A percentile compares a stretch with the other conserved stretches of the same genome.
Conservation (phyloP, 2,888 invertebrate genomes). For the Peribatodes rhomboidaria region DNA sequence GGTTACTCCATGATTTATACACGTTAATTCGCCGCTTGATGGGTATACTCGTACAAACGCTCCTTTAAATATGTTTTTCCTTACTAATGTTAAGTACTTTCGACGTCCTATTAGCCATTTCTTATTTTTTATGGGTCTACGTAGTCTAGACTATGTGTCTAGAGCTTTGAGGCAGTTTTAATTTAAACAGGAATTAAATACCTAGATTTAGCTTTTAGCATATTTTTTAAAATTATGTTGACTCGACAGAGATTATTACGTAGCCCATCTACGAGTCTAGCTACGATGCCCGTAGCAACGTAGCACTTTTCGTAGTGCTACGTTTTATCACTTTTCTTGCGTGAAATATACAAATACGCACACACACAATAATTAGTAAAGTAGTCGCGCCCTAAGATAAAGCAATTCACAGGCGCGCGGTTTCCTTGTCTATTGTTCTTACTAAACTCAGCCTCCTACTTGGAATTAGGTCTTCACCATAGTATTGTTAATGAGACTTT, state of each 20-base stretch:
- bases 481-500: neutral
- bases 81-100: constrained; percentile 33
- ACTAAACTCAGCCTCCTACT: neutral
- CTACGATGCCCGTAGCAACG: constrained; percentile 1
- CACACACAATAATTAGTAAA: too few relatives aligned
- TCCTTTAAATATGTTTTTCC: constrained; percentile 63
- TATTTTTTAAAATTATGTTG: neutral
- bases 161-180: too few relatives aligned
- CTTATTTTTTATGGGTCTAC: neutral
- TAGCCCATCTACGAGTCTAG: neutral
- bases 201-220: too few relatives aligned
- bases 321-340: neutral
- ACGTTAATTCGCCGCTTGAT: constrained; percentile 72
- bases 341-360: too few relatives aligned
- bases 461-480: neutral
- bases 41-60: constrained; percentile 56
- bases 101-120: neutral
- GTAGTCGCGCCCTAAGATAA: neutral
- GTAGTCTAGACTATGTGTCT: too few relatives aligned
- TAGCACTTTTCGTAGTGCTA: constrained; percentile 1
- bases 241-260: neutral
- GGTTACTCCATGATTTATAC: constrained; percentile 78
- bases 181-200: too few relatives aligned
- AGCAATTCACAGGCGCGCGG: neutral
- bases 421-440: constrained; percentile 7